Evolutionary conservation across 2,113 vertebrate species (phyloP).

Genomic region (Festucalex cinctus): DNA sequence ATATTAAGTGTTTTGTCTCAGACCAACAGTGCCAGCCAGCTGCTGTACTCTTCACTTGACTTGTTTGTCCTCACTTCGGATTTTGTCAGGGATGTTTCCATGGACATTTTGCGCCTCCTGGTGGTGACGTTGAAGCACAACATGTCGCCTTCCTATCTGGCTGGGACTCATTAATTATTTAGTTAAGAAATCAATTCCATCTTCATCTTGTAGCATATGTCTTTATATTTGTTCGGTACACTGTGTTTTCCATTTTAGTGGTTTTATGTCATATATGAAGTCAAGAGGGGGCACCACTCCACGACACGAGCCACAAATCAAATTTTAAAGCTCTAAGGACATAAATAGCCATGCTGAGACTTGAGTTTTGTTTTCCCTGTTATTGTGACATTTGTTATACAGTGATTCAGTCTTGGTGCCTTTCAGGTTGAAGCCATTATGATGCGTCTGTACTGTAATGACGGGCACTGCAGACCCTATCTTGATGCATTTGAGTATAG

Average conservation of each 20-base stretch:
- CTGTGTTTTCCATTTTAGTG: constrained; percentile 37
- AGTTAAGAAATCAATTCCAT: constrained; percentile 27
- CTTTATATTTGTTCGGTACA: constrained; percentile 43
- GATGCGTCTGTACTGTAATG: constrained; percentile 59
- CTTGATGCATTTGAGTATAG: constrained; percentile 40
- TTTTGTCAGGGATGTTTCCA: constrained; percentile 42
- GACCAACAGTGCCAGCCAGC: constrained; percentile 50
- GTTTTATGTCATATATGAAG: constrained; percentile 39
- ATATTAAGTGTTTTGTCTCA: constrained; percentile 36
- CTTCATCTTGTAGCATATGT: constrained; percentile 50
- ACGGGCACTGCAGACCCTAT: constrained; percentile 37
- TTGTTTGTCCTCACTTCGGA: constrained; percentile 18
- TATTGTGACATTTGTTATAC: constrained; percentile 53
- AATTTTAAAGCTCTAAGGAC: constrained; percentile 26
- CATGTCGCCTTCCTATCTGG: constrained; percentile 22
- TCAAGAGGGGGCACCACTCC: constrained; percentile 22
- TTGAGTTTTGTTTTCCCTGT: constrained; percentile 24
- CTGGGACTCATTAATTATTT: neutral
- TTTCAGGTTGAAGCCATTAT: constrained; percentile 55
- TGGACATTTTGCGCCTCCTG: constrained; percentile 23
- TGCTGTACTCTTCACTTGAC: constrained; percentile 39
- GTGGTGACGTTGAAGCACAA: constrained; percentile 57
- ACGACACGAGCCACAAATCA: constrained; percentile 35
- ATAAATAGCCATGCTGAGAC: neutral
- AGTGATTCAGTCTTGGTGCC: constrained; percentile 60